Evolutionary conservation across 2,113 vertebrate species (phyloP).

Genomic region (Anseranas semipalmata): DNA sequence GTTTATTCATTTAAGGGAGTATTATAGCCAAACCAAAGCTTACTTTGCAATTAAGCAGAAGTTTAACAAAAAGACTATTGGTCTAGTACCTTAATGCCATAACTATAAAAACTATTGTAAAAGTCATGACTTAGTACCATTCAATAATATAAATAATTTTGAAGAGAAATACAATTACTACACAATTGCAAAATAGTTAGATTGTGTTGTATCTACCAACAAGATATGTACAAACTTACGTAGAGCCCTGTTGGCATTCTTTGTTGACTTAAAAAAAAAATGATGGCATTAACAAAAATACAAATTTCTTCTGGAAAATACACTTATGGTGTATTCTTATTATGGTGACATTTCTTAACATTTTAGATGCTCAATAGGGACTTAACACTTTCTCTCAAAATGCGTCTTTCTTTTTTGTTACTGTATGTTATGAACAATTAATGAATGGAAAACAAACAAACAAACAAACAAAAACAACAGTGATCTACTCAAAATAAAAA

Average conservation of each 20-base stretch:
- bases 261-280: background rate
- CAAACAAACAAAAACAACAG: background rate
- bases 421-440: background rate
- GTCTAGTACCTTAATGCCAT: background rate
- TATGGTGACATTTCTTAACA: no score
- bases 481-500: no score
- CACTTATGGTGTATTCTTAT: no score
- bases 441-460: background rate
- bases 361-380: background rate
- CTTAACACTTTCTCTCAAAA: background rate
- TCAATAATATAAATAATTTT: background rate
- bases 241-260: background rate
- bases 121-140: background rate
- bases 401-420: background rate
- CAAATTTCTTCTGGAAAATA: background rate
- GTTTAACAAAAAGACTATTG: background rate
- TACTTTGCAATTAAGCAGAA: background rate
- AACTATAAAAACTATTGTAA: background rate
- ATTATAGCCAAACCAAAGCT: conserved; percentile 9
- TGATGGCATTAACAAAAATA: background rate
- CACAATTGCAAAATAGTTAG: background rate
- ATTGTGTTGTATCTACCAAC: background rate
- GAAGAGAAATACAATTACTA: background rate
- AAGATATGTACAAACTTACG: background rate
- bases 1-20: background rate